Evolutionary conservation across 2,113 vertebrate genomes (phyloP).

Genomic region (Pangasianodon hypophthalmus): DNA sequence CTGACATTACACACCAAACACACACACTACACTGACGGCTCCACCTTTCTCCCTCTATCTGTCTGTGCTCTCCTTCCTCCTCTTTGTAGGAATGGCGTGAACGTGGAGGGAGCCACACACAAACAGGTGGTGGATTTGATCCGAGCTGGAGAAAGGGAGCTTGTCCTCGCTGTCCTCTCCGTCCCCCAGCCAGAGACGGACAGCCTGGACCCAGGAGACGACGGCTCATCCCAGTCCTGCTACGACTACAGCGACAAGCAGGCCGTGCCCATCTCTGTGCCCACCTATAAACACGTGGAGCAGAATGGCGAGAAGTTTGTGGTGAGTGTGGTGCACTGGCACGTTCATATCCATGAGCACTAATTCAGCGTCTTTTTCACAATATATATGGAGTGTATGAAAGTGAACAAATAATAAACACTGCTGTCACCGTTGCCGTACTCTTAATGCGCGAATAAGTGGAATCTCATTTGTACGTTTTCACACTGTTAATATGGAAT

Average conservation of each 20-base stretch:
- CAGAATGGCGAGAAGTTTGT: slow-evolving; percentile 96
- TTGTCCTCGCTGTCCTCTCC: slow-evolving; percentile 90
- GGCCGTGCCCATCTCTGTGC: slow-evolving; percentile 95
- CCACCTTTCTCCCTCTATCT: background rate
- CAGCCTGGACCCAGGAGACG: slow-evolving; percentile 88
- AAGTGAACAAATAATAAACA: background rate
- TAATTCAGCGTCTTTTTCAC: background rate
- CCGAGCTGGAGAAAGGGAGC: slow-evolving; percentile 91
- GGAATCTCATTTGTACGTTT: background rate
- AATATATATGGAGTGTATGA: background rate
- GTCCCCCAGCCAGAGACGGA: slow-evolving; percentile 94
- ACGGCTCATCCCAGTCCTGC: slow-evolving; percentile 86
- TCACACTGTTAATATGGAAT: background rate
- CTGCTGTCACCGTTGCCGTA: background rate
- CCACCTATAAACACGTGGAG: slow-evolving; percentile 97
- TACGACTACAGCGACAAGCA: slow-evolving; percentile 98
- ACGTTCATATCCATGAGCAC: background rate
- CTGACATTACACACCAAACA: background rate
- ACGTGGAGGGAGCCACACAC: slow-evolving; percentile 94
- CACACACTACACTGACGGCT: background rate
- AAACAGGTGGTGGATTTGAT: slow-evolving; percentile 99
- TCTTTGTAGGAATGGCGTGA: slow-evolving; percentile 80
- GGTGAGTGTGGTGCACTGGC: slow-evolving; percentile 72
- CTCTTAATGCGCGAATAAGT: background rate
- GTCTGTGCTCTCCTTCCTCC: too few species aligned